Evolutionary conservation across 2,797 vertebrate genomes (phyloP).

Genomic region (Cetoscarus ocellatus): DNA sequence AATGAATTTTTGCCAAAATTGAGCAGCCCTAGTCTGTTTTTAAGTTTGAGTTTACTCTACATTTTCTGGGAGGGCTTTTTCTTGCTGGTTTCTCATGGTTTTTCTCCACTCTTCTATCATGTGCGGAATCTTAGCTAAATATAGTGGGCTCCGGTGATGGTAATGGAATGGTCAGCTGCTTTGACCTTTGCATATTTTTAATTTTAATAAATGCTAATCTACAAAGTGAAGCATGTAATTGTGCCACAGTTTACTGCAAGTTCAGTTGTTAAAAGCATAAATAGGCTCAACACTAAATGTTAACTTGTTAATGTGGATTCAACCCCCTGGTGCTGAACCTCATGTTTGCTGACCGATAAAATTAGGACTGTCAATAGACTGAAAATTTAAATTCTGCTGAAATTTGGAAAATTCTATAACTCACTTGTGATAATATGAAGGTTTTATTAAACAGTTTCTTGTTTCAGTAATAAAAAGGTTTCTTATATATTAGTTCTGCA

Average conservation of each 20-base stretch:
- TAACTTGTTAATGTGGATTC: slow-evolving; percentile 35
- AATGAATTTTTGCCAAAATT: no score
- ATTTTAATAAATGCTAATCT: slow-evolving; percentile 4
- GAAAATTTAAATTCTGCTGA: no score
- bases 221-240: slow-evolving; percentile 7
- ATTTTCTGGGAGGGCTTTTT: no score
- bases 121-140: background rate
- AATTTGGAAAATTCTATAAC: no score
- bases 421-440: no score
- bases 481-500: no score
- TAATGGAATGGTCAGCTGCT: background rate
- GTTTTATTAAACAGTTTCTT: no score
- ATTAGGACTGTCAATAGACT: background rate
- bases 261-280: slow-evolving; percentile 11
- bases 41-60: no score
- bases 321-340: background rate
- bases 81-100: no score
- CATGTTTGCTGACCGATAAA: slow-evolving; percentile 22
- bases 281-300: slow-evolving; percentile 17
- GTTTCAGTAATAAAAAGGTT: no score
- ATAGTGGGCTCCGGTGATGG: background rate
- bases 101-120: background rate
- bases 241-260: background rate
- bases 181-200: slow-evolving; percentile 19
- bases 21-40: no score